Percentiles rank a stretch among this genome's conserved stretches.
phyloP scores from a whole-genome alignment of 2,888 invertebrate species.

The Limnephilus rhombicus region DNA sequence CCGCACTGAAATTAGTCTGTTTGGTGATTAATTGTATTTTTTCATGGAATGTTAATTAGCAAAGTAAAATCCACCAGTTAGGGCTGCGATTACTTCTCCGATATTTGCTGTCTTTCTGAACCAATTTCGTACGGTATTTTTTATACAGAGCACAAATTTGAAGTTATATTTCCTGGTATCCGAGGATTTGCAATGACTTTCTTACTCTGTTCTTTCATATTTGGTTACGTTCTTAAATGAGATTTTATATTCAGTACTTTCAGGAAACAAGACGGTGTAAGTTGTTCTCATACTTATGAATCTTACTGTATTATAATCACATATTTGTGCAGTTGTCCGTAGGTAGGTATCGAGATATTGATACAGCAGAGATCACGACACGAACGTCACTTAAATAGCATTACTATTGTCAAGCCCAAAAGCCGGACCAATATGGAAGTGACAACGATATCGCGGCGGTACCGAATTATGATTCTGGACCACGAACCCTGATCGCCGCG shows the following conservation, averaged over 20 bases:
- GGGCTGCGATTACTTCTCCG: too few relatives aligned
- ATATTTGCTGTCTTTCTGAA: too few relatives aligned
- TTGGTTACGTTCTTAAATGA: background rate
- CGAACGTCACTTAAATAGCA: conserved; percentile 33
- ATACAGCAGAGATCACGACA: conserved; percentile 48
- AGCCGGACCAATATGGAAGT: conserved; percentile 61
- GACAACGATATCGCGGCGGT: conserved; percentile 57
- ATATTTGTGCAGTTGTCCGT: background rate
- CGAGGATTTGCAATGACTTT: too few relatives aligned
- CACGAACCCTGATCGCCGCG: conserved; percentile 19
- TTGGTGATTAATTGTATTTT: too few relatives aligned
- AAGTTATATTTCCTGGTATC: too few relatives aligned
- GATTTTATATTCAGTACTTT: background rate
- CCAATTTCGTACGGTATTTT: too few relatives aligned
- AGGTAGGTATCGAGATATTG: background rate
- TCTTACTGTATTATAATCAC: background rate
- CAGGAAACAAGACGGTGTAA: background rate
- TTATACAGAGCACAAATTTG: too few relatives aligned
- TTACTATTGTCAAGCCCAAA: conserved; percentile 35
- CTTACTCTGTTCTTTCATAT: too few relatives aligned
- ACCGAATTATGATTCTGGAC: conserved; percentile 61
- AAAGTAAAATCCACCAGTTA: too few relatives aligned
- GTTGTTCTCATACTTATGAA: background rate
- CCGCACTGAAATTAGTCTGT: too few relatives aligned
- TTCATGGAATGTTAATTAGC: too few relatives aligned